phyloP scores from a whole-genome alignment of 2,888 invertebrate genomes.

The Melinopterus prodromus region DNA sequence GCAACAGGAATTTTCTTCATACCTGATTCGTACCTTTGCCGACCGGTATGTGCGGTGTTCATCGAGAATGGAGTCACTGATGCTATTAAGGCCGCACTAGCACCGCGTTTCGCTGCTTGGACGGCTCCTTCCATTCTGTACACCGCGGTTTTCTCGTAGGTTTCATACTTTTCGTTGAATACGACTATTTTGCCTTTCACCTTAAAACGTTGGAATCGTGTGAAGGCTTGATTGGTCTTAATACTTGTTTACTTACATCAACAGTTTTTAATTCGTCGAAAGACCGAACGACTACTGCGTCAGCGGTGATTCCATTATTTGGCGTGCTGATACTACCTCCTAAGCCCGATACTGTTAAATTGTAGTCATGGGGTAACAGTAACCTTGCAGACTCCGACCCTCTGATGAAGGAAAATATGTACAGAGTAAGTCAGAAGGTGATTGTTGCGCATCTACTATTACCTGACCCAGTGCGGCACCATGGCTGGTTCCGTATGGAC shows the following conservation, averaged over 20 bases:
- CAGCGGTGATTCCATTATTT: conserved; percentile 74
- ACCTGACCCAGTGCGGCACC: conserved; percentile 70
- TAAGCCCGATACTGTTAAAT: conserved; percentile 73
- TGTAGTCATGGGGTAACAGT: conserved; percentile 69
- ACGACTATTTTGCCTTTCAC: conserved; percentile 79
- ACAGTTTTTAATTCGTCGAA: conserved; percentile 70
- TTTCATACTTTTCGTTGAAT: conserved; percentile 72
- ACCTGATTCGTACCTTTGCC: conserved; percentile 68
- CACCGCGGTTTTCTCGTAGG: conserved; percentile 71
- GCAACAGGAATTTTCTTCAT: conserved; percentile 75
- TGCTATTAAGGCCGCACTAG: conserved; percentile 76
- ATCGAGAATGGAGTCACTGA: conserved; percentile 82
- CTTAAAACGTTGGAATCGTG: conserved; percentile 42
- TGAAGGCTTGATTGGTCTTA: conserved; percentile 60
- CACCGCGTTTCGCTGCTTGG: conserved; percentile 76
- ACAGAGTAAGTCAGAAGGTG: not conserved
- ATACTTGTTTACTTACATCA: conserved; percentile 34
- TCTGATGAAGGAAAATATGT: conserved; percentile 56
- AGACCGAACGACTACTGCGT: conserved; percentile 74
- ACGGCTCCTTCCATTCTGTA: conserved; percentile 74
- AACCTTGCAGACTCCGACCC: conserved; percentile 74
- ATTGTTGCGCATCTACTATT: conserved; percentile 51
- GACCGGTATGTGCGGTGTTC: conserved; percentile 80
- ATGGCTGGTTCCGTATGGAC: conserved; percentile 75
- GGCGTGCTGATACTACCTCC: conserved; percentile 77